Conservation (phyloP, 2,888 invertebrate genomes). For the Cerceris ruficornis region DNA sequence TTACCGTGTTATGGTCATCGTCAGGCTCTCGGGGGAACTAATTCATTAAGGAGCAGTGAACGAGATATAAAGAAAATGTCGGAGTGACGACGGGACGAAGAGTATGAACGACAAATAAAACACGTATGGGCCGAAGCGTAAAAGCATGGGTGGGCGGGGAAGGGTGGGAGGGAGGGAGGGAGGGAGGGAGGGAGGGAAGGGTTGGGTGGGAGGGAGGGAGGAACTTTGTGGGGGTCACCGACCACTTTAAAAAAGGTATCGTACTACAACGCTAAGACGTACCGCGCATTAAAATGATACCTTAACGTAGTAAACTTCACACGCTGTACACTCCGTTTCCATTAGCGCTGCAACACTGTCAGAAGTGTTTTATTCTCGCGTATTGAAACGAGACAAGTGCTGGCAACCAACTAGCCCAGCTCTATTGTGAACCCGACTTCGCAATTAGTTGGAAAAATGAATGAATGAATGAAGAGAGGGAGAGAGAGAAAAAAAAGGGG, state of each 20-base stretch:
- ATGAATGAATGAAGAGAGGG: not conserved
- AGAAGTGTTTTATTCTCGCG: conserved; percentile 73
- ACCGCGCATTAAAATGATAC: conserved; percentile 61
- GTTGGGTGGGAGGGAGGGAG: conserved; percentile 67
- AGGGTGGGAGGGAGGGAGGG: conserved; percentile 64
- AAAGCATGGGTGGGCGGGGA: conserved; percentile 72
- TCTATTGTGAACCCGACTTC: conserved; percentile 47
- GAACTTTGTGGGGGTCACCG: conserved; percentile 67
- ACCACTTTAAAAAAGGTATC: conserved; percentile 72
- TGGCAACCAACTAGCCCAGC: conserved; percentile 66
- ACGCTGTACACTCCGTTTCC: conserved; percentile 71
- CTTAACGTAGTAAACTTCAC: conserved; percentile 61
- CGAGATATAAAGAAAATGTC: conserved; percentile 52
- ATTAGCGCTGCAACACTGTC: conserved; percentile 74
- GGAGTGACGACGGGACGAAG: conserved; percentile 61
- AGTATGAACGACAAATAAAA: conserved; percentile 63
- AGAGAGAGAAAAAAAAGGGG: not conserved
- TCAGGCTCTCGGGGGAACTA: conserved; percentile 57
- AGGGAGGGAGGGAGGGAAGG: conserved; percentile 68
- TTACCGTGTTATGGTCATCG: conserved; percentile 72
- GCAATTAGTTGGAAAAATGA: conserved; percentile 25
- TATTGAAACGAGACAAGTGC: conserved; percentile 67
- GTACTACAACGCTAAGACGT: conserved; percentile 44
- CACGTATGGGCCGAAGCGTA: conserved; percentile 72
- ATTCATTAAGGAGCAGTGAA: conserved; percentile 43